Base-by-base conservation (phyloP, 1,140 invertebrate species). In the Ceratosolen solmsi region DNA sequence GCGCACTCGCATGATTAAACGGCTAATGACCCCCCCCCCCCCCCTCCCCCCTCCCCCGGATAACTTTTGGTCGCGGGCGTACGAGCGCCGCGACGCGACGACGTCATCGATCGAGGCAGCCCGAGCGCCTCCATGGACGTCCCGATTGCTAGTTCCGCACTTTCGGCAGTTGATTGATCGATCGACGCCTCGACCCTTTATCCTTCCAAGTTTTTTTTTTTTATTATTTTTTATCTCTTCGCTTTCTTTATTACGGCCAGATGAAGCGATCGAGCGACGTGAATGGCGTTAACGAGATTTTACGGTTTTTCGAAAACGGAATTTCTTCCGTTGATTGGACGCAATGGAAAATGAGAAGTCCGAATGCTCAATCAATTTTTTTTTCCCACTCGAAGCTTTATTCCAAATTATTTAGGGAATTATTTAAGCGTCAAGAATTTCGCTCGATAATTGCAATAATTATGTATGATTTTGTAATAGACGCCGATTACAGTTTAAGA, bases 1-100 rank as follows among this genome's bases (percentile, higher is more conserved):
- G 86, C 90, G 88, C 90, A 90, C 89, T 68, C 90, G 89, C 90
- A 90, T 90, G 91, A 92, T 92, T 91, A 92, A 90, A 87, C 85
- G 85, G 86, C 90, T 91, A 92, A 91, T 92, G 90, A 91, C 89
- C 89, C 33, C 36, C 36, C 9, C 13, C 3, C 22, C 89, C 63
- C 36, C 36, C 33, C 15, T 3, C 56, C 7, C 56, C 56, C 56
- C n/a, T 7, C 5, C 63, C 63, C 63, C 22, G 36, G 33, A 5
- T 38, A 5, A 68, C 63, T 38, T 38, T 68, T 38, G 20, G 36
- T 38, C 63, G 15, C 17, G 30, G 7, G 30, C 17, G 63, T 33
- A 33, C 51, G 80, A 30, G 72, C 54, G 77, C 30, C 51, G 71
- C 74, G 51, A 60, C 49, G 36, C 51, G n/a, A 22, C 9, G 41